Base-by-base conservation (phyloP, 2,888 invertebrate genomes). In the Phania funesta region DNA sequence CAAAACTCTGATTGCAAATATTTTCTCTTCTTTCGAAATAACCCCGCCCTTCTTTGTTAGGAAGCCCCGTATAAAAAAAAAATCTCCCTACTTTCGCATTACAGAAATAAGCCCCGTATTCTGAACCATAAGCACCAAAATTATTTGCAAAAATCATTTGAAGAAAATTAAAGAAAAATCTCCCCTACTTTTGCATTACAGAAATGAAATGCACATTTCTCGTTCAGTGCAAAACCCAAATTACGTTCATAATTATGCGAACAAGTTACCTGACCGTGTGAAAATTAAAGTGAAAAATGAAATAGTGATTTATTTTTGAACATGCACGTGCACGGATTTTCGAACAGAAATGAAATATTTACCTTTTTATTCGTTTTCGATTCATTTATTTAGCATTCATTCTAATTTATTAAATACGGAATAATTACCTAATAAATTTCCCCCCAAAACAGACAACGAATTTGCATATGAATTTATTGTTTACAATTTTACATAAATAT, bases 351-450 rank as follows among this genome's bases (percentile, higher is more conserved):
- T 38, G 13, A 38, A 38, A 38, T 3, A 38, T 38, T 11, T n/a
- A 11, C 4, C 2, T 11, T 38, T 38, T 38, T n/a, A 16, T 16
- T 32, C 60, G 44, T 46, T 32, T 1, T 1, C 18, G 44, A 41
- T 65, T 38, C 35, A 48, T 64, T 52, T 44, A 29, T 38, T 4
- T 68, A 8, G 20, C 29, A 24, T 52, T 50, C 41, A 44, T 9
- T 54, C 68, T 75, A 65, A 62, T 80, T 70, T 50, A 70, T 58
- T 82, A 44, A 60, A 64, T 73, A 13, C 67, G 54, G 50, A 74
- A 68, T 77, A 64, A 77, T 74, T 68, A 68, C 24, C 64, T 52
- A 70, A 68, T 64, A 70, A 74, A 68, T 82, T 68, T 77, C 50
- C 73, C 68, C 35, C 50, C 26, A 64, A 54, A 73, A 62, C 67